Base-by-base conservation (phyloP, 2,113 vertebrate genomes). In the Oncorhynchus mykiss region DNA sequence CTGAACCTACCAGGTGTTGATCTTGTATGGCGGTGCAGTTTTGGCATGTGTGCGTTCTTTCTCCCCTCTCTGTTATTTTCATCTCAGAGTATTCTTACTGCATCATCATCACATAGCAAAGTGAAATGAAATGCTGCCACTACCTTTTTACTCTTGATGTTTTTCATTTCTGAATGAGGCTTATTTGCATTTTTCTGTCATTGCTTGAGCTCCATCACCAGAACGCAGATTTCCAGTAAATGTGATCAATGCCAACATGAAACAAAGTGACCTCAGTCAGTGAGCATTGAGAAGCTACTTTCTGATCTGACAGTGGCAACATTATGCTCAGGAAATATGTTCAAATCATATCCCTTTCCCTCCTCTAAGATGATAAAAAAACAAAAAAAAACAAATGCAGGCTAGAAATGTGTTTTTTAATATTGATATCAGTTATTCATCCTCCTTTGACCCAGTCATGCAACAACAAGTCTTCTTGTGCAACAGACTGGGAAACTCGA, bases 171-270 rank as follows among this genome's bases (percentile, higher is more conserved):
- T 9, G 57, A 16, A 68, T n/a, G 24, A 74, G 69, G 16, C 49
- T 73, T 0, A 81, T 86, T 86, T 84, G 84, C 82, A 78, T 88
- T 69, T 85, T 82, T 24, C 51, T 76, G 59, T 22, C 13, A 72
- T 74, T 66, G 80, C 67, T 71, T 64, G 20, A 34, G 34, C 66
- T 85, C 67, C 51, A 22, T 57, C 69, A 64, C 67, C 68, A 3
- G 59, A 29, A 54, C 70, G 69, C 4, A 48, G 14, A 57, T 77
- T 81, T 78, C 8, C 20, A 5, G 5, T 29, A 0, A 3, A n/a
- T 69, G 80, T 70, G 45, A 78, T 84, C 78, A 77, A 76, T 75
- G 78, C 70, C 0, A 6, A 3, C 45, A 0, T 7, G 60, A 75
- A 5, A 73, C 79, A 77, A 79, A 75, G 83, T 66, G 70, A 84